A percentile compares a stretch with the other conserved stretches of the same genome.
Evolutionary conservation across 2,113 vertebrate species (phyloP).

Genomic region (Rhineura floridana): DNA sequence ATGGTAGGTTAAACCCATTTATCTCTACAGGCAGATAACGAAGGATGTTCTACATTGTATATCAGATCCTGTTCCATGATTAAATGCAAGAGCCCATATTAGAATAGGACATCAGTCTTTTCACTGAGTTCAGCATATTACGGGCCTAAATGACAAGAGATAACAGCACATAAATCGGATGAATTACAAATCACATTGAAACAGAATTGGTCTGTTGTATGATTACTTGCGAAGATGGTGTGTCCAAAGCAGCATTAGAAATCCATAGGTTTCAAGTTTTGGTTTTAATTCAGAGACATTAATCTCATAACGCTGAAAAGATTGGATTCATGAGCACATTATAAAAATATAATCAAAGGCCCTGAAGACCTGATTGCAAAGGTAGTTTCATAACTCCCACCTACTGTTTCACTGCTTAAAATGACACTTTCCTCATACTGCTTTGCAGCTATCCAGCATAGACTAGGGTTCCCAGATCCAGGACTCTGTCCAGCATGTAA

Average conservation of each 20-base stretch:
- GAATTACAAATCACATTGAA: conserved; percentile 33
- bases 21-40: conserved; percentile 31
- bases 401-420: neutral
- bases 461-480: neutral
- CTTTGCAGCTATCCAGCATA: neutral
- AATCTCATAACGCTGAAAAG: neutral
- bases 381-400: neutral
- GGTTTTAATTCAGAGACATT: neutral
- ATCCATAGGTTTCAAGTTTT: conserved; percentile 21
- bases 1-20: neutral
- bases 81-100: conserved; percentile 36
- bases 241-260: conserved; percentile 22
- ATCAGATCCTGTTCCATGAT: conserved; percentile 21
- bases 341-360: neutral
- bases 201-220: neutral
- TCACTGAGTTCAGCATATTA: conserved; percentile 17
- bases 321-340: neutral
- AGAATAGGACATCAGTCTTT: conserved; percentile 33
- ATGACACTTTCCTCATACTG: neutral
- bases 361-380: neutral
- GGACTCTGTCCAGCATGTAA: neutral
- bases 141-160: neutral
- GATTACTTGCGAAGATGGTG: conserved; percentile 30
- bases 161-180: conserved; percentile 38
- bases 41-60: neutral